Evolutionary conservation across 2,797 vertebrate species (phyloP).

Genomic region (Ctenochaetus hawaiiensis): DNA sequence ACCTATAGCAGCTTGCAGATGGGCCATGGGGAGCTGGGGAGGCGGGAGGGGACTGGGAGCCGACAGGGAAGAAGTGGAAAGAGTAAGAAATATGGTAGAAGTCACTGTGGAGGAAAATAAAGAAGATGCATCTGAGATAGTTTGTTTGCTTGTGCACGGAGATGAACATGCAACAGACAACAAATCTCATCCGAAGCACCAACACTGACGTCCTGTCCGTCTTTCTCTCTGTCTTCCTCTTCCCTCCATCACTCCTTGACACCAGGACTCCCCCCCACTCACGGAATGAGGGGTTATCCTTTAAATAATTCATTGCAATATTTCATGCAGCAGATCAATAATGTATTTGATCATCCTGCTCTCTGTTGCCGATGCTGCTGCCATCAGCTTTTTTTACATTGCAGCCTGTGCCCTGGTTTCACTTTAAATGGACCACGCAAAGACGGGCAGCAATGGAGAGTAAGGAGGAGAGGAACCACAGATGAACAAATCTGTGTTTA

Average conservation of each 20-base stretch:
- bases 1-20: slow-evolving; percentile 80
- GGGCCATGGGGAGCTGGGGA: slow-evolving; percentile 54
- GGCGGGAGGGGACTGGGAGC: neutral
- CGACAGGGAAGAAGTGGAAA: slow-evolving; percentile 29
- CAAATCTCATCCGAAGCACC: slow-evolving; percentile 47
- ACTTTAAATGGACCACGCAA: slow-evolving; percentile 1
- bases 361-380: slow-evolving; percentile 61
- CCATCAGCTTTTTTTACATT: slow-evolving; percentile 51
- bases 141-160: slow-evolving; percentile 47
- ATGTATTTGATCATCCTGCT: slow-evolving; percentile 73
- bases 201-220: slow-evolving; percentile 10
- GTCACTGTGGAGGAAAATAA: slow-evolving; percentile 45
- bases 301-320: slow-evolving; percentile 76
- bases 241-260: slow-evolving; percentile 44
- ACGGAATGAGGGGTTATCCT: slow-evolving; percentile 57
- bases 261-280: slow-evolving; percentile 58
- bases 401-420: slow-evolving; percentile 29
- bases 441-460: neutral
- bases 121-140: slow-evolving; percentile 46
- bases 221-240: slow-evolving; percentile 4
- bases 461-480: slow-evolving; percentile 13
- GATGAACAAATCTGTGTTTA: slow-evolving; percentile 43
- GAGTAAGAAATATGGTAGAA: slow-evolving; percentile 48
- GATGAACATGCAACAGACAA: slow-evolving; percentile 49
- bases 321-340: slow-evolving; percentile 80